Percentiles rank a stretch among this genome's conserved stretches.
phyloP scores from a whole-genome alignment of 2,888 invertebrate species.

The Eupithecia pulchellata region DNA sequence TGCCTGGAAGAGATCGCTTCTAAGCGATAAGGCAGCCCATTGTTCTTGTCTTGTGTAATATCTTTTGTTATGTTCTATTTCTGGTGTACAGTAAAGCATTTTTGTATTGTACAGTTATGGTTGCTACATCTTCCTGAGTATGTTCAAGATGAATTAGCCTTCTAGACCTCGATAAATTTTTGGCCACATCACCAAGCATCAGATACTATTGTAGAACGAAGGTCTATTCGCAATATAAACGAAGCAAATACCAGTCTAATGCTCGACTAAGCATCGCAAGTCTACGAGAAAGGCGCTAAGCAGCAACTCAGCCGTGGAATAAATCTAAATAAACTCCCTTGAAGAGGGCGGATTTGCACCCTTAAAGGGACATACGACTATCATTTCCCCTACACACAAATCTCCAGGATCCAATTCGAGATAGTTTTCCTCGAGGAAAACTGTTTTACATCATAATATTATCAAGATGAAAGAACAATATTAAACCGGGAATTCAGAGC shows the following conservation, averaged over 20 bases:
- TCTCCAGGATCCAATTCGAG: slow-evolving; percentile 28
- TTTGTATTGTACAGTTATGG: too few species aligned
- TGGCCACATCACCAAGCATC: too few species aligned
- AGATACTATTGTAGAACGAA: too few species aligned
- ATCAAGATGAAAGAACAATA: slow-evolving; percentile 31
- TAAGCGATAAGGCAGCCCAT: too few species aligned
- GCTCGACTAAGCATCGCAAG: background rate
- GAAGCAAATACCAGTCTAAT: background rate
- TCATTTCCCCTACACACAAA: slow-evolving; percentile 29
- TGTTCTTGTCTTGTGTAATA: too few species aligned
- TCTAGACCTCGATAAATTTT: too few species aligned
- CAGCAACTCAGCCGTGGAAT: background rate
- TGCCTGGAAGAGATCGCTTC: too few species aligned
- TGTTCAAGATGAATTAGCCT: too few species aligned
- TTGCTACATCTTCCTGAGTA: too few species aligned
- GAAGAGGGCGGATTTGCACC: slow-evolving; percentile 20
- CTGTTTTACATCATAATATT: slow-evolving; percentile 39
- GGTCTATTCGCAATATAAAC: too few species aligned
- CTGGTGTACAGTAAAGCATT: too few species aligned
- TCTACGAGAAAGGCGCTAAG: background rate
- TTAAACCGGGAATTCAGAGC: slow-evolving; percentile 2
- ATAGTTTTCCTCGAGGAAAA: slow-evolving; percentile 36
- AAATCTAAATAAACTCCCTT: slow-evolving; percentile 20
- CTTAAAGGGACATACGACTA: slow-evolving; percentile 24
- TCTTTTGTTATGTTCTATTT: too few species aligned